Evolutionary conservation across 2,113 vertebrate species (phyloP), one percentile per base, ranked within the genome.

Genomic region (Hemicordylus capensis): DNA sequence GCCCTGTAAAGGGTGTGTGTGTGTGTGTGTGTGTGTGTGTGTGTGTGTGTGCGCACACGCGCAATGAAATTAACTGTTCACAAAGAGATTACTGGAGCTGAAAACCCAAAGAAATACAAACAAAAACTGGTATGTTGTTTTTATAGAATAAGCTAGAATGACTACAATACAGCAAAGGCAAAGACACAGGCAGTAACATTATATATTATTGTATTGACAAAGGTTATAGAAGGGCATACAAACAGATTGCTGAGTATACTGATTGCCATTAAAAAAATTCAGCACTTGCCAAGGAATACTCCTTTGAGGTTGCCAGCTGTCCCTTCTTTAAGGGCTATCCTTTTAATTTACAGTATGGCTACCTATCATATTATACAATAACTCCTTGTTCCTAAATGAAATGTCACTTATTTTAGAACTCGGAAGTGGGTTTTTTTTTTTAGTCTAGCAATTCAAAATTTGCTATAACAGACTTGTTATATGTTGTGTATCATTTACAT

Each of bases 241-340:
- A 76, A 19, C 17, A 64, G 58, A 59, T 56, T 76, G 61, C 26
- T 34, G 72, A 86, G 70, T 11, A 39, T 1, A 5, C 0, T 10
- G 14, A 67, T 0, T 12, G 56, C 34, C 66, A 46, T 44, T 44
- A 22, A 0, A 0, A 39, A 54, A 48, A n/a, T 69, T 22, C 51
- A 89, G 31, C 39, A 6, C 42, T 81, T 80, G 19, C 56, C 84
- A n/a, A 28, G 58, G 87, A 46, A 59, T 37, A 59, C 24, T 59
- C 42, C 54, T 78, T 48, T 85, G 83, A 39, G 39, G 24, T 46
- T 37, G 54, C 76, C 56, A 76, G 64, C 39, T 69, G 31, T 56
- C 20, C 56, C 51, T 56, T 58, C 39, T 56, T 70, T 70, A 78
- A 85, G 66, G 66, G 42, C 28, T 9, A 72, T 72, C 24, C n/a